Evolutionary conservation across 2,113 vertebrate species (phyloP).

Genomic region (Lagenorhynchus albirostris): DNA sequence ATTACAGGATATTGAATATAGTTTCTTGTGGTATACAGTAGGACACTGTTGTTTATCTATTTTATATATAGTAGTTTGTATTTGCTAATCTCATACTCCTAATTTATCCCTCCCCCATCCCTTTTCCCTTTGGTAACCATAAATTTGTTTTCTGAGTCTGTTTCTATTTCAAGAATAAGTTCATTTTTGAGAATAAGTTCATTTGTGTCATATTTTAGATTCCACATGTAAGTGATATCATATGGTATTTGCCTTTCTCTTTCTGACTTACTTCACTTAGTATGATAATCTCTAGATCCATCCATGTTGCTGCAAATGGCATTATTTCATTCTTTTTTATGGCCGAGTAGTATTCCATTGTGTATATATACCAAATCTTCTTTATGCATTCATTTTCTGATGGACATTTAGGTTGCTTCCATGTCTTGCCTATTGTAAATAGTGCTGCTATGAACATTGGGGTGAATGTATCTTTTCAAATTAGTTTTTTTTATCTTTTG

Average conservation of each 20-base stretch:
- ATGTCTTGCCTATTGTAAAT: background rate
- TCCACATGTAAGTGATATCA: background rate
- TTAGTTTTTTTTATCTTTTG: background rate
- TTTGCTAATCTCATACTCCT: background rate
- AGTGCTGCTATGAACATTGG: background rate
- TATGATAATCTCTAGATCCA: background rate
- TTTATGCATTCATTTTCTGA: background rate
- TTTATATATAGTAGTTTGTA: background rate
- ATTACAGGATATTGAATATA: background rate
- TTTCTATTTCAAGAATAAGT: background rate
- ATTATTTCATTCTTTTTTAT: background rate
- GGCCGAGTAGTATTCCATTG: background rate
- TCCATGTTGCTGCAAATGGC: background rate
- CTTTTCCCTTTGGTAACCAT: background rate
- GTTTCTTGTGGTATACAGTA: background rate
- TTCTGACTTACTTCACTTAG: background rate
- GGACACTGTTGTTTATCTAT: background rate
- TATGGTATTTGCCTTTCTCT: background rate
- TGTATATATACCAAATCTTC: background rate
- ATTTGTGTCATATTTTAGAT: background rate
- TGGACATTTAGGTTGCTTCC: background rate
- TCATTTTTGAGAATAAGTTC: background rate
- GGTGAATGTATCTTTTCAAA: background rate
- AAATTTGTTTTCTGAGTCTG: background rate
- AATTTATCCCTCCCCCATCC: background rate